Percentiles rank a stretch among this genome's conserved stretches.
These are phyloP conservation scores for Caenorhabditis doughertyi DNA, from an alignment of 2,888 invertebrate genomes.

Conservation along the genomic window DNA sequence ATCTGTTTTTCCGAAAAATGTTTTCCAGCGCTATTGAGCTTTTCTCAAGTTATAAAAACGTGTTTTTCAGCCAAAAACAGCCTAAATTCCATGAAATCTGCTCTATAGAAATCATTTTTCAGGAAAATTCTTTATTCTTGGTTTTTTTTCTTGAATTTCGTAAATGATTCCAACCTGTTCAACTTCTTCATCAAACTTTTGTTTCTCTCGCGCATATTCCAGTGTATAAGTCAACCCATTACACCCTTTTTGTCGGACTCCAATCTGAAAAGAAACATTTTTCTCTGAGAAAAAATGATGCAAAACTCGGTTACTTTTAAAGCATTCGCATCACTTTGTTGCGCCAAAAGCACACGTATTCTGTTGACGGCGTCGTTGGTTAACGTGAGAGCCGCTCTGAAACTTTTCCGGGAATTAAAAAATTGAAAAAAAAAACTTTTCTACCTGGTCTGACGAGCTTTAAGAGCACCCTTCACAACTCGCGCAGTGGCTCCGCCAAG, in stretches of 20 bases:
- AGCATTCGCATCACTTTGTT: slow-evolving; percentile 81
- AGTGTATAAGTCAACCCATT: slow-evolving; percentile 98
- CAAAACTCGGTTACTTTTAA: no score
- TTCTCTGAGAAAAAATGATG: neutral
- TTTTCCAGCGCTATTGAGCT: no score
- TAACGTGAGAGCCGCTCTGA: slow-evolving; percentile 83
- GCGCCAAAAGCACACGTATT: slow-evolving; percentile 83
- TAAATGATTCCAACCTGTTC: slow-evolving; percentile 88
- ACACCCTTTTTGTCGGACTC: slow-evolving; percentile 96
- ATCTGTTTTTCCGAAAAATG: no score
- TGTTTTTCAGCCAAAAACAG: no score
- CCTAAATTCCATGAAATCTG: no score
- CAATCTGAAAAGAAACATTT: slow-evolving; percentile 91
- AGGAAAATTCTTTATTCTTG: no score
- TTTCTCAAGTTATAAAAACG: no score
- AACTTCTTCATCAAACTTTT: slow-evolving; percentile 97
- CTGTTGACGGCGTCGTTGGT: slow-evolving; percentile 84
- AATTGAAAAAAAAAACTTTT: slow-evolving; percentile 19
- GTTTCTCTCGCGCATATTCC: slow-evolving; percentile 93
- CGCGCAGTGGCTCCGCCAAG: slow-evolving; percentile 71
- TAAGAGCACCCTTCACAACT: slow-evolving; percentile 73
- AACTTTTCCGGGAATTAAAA: slow-evolving; percentile 28
- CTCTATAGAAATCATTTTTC: no score
- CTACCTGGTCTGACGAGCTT: slow-evolving; percentile 62
- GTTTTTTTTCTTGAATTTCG: slow-evolving; percentile 5